Evolutionary conservation across 2,797 vertebrate genomes (phyloP), one percentile per base, ranked within the genome.

Genomic region (Acanthurus tractus): DNA sequence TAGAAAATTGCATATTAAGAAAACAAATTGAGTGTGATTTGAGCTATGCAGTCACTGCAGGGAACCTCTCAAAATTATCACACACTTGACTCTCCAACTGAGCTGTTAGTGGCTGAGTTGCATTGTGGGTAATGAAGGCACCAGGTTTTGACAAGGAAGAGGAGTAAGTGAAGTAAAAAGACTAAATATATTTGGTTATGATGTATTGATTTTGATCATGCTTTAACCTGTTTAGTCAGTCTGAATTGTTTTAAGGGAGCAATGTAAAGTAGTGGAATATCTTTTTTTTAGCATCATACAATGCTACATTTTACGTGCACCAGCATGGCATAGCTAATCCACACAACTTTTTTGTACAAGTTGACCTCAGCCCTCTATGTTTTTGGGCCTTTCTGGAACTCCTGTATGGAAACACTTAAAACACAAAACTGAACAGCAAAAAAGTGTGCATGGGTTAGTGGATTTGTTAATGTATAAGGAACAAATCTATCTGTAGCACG

Each of bases 1-100:
- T 34, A 76, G 75, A 88, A 76, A 86, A 85, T 8, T 49, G 70
- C 78, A 70, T 77, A 85, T 77, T 64, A 62, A 57, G 57, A 76
- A 81, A 75, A 82, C 18, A 81, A 76, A 72, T 17, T 52, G 46
- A 46, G 52, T 66, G 46, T 44, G 45, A 73, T 75, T 63, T 77
- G 40, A 72, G 45, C n/a, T 66, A 64, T 6, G 22, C 25, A 14
- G 56, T 65, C 14, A 63, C 42, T n/a, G 17, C 50, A 3, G n/a
- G 38, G 36, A 15, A 56, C 49, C 52, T 59, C 17, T 13, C 14
- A 29, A 48, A 64, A 53, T 76, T 8, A 63, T 18, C 42, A 55
- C n/a, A 55, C 10, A 22, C 50, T 38, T 11, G 29, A 56, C 34
- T 36, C 54, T 77, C 22, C 25, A 58, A 17, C 45, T n/a, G 20